Percentiles rank a stretch among this genome's conserved stretches.
phyloP scores from a whole-genome alignment of 2,888 invertebrate genomes.

The Temnothorax rugatulus region DNA sequence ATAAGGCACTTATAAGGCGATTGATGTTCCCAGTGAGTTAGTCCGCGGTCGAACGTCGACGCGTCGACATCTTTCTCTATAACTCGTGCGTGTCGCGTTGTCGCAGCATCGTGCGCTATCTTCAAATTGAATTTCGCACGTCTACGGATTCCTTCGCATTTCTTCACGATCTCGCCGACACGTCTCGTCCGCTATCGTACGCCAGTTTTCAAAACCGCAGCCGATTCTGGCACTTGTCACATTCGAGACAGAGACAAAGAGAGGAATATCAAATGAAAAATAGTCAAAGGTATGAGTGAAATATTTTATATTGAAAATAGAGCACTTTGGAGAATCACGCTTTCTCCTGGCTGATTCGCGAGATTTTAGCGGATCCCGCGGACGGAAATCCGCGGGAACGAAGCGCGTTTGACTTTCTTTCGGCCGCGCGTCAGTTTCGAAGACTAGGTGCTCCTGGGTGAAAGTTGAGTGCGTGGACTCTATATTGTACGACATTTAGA shows the following conservation, averaged over 20 bases:
- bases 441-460: not conserved
- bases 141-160: not conserved
- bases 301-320: not conserved
- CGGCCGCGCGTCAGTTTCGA: not conserved
- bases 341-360: not conserved
- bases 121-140: constrained; percentile 12
- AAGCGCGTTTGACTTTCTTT: not conserved
- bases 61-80: constrained; percentile 45
- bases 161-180: not conserved
- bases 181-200: not conserved
- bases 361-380: not conserved
- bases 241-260: not conserved
- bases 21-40: constrained; percentile 66
- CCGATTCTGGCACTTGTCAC: not conserved
- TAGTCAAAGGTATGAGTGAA: not conserved
- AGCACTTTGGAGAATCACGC: not conserved
- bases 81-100: not conserved
- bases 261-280: not conserved
- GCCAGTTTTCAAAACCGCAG: not conserved
- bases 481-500: not conserved
- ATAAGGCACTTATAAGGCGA: constrained; percentile 62
- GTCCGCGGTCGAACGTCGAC: constrained; percentile 72
- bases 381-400: not conserved
- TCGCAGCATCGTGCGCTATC: not conserved
- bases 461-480: not conserved